A percentile compares a stretch with the other conserved stretches of the same genome.
Evolutionary conservation across 2,797 vertebrate species (phyloP).

Genomic region (Parauchenoglanis punctatus): DNA sequence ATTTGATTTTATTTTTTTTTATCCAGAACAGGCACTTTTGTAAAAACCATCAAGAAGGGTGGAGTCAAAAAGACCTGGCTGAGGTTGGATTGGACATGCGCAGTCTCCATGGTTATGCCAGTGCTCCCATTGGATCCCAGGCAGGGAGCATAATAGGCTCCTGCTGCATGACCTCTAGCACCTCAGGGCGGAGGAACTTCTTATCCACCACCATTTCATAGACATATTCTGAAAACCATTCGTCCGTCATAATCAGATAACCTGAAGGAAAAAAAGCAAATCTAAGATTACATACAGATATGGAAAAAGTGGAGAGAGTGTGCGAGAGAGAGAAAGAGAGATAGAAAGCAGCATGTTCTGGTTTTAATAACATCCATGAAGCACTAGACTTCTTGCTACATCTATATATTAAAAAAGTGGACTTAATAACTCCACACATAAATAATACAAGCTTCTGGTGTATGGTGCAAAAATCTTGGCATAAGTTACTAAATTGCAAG

Average conservation of each 20-base stretch:
- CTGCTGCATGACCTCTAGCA: slow-evolving; percentile 88
- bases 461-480: background rate
- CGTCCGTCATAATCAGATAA: slow-evolving; percentile 97
- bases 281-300: slow-evolving; percentile 29
- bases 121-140: slow-evolving; percentile 97
- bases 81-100: slow-evolving; percentile 55
- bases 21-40: slow-evolving; percentile 64
- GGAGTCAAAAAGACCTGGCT: slow-evolving; percentile 69
- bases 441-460: background rate
- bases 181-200: slow-evolving; percentile 80
- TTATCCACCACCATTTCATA: slow-evolving; percentile 97
- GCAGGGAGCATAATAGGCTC: slow-evolving; percentile 89
- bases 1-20: slow-evolving; percentile 69
- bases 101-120: slow-evolving; percentile 78
- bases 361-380: background rate
- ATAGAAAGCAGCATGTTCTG: background rate
- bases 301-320: background rate
- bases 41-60: slow-evolving; percentile 65
- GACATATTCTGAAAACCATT: slow-evolving; percentile 97
- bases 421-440: background rate
- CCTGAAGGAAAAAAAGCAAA: slow-evolving; percentile 72
- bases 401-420: background rate
- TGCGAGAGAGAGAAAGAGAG: slow-evolving; percentile 2
- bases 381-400: background rate
- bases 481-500: background rate